Percentiles rank a stretch among this genome's conserved stretches.
Evolutionary conservation across 2,113 vertebrate genomes (phyloP).

Genomic region (Halichoerus grypus): DNA sequence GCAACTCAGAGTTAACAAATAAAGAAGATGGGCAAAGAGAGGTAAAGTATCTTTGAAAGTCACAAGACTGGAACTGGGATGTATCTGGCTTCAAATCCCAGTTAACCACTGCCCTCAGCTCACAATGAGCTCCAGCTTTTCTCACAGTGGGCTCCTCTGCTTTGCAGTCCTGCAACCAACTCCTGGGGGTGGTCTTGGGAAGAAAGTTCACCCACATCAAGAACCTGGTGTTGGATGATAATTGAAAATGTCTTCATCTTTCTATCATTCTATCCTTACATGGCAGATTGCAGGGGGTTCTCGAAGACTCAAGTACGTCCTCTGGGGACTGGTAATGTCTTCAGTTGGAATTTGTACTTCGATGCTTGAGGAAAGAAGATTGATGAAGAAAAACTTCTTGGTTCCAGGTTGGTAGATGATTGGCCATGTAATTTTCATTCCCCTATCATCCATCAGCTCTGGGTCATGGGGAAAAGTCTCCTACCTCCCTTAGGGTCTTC

Average conservation of each 20-base stretch:
- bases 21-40: neutral
- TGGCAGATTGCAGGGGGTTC: neutral
- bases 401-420: neutral
- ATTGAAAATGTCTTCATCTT: neutral
- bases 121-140: neutral
- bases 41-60: neutral
- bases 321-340: neutral
- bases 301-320: neutral
- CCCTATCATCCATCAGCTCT: neutral
- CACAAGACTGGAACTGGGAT: neutral
- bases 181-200: conserved; percentile 1
- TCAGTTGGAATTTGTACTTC: neutral
- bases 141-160: neutral
- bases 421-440: conserved; percentile 12
- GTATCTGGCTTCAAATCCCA: neutral
- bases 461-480: neutral
- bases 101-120: neutral
- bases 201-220: conserved; percentile 4
- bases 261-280: neutral
- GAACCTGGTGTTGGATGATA: neutral
- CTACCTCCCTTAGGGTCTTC: neutral
- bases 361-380: neutral
- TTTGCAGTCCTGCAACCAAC: neutral
- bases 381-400: conserved; percentile 14
- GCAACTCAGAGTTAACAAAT: neutral